Evolutionary conservation across 2,888 invertebrate genomes (phyloP).

Genomic region (Idaea biselata): DNA sequence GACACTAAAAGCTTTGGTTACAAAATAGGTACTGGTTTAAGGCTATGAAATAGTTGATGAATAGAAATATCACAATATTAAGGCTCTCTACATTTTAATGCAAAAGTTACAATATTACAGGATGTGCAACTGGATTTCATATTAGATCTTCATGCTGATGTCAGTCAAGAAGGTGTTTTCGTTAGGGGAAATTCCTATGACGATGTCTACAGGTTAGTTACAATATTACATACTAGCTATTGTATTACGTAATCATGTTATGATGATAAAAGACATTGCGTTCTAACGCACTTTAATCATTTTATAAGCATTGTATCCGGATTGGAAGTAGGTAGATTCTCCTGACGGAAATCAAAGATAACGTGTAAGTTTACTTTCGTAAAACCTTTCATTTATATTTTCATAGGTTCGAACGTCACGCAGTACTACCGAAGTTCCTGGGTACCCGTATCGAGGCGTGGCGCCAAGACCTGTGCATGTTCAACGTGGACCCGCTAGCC

Average conservation of each 20-base stretch:
- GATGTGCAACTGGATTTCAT: slow-evolving; percentile 91
- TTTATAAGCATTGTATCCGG: neutral
- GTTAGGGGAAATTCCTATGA: slow-evolving; percentile 97
- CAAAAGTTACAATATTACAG: slow-evolving; percentile 51
- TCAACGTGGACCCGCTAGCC: slow-evolving; percentile 93
- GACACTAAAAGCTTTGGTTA: too few species aligned
- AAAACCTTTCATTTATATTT: neutral
- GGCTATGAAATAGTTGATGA: too few species aligned
- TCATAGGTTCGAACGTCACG: slow-evolving; percentile 94
- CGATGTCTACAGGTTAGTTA: slow-evolving; percentile 89
- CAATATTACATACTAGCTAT: too few species aligned
- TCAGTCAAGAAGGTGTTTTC: slow-evolving; percentile 95
- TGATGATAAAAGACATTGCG: too few species aligned
- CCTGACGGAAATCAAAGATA: neutral
- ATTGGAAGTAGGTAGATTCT: neutral
- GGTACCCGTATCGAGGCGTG: slow-evolving; percentile 94
- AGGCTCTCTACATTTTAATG: neutral
- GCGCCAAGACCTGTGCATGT: slow-evolving; percentile 91
- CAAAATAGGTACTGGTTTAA: too few species aligned
- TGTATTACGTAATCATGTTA: too few species aligned
- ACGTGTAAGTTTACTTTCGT: neutral
- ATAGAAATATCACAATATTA: too few species aligned
- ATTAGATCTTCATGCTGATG: slow-evolving; percentile 96
- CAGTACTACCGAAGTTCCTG: slow-evolving; percentile 95
- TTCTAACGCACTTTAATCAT: too few species aligned